Conservation (phyloP, 2,888 invertebrate genomes). For the Pogonocherus hispidulus region DNA sequence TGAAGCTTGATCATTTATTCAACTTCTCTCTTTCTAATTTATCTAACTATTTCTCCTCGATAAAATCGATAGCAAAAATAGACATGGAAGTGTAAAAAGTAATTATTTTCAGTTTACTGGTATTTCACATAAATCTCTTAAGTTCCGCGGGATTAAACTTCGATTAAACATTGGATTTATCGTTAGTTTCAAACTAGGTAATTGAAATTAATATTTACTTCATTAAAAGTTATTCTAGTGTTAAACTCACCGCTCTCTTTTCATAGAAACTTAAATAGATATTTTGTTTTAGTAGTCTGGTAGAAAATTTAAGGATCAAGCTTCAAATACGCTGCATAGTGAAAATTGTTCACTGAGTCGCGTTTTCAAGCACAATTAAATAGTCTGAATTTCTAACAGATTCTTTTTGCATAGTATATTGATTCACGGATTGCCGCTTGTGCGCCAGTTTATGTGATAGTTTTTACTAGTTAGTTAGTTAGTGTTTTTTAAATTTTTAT, state of each 20-base stretch:
- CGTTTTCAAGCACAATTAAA: not conserved
- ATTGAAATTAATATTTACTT: not conserved
- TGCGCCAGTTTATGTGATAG: not conserved
- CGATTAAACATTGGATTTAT: not conserved
- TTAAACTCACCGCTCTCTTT: not conserved
- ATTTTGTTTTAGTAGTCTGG: not conserved
- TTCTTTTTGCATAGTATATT: not conserved
- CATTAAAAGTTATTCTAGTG: not conserved
- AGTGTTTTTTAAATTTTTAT: too few species aligned
- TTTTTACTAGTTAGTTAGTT: not conserved
- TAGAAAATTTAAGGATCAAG: not conserved
- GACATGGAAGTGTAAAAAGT: too few species aligned
- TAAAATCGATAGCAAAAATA: too few species aligned
- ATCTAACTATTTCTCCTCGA: too few species aligned
- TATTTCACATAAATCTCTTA: too few species aligned
- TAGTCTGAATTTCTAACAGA: not conserved
- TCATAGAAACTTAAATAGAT: not conserved
- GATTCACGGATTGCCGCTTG: not conserved
- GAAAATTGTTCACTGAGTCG: not conserved
- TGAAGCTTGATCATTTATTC: too few species aligned
- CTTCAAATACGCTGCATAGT: not conserved
- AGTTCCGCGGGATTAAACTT: too few species aligned
- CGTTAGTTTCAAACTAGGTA: conserved; percentile 1
- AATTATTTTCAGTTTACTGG: too few species aligned
- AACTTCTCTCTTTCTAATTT: too few species aligned